Percentiles rank a stretch among this genome's conserved stretches.
phyloP scores from a whole-genome alignment of 2,888 invertebrate species.

The Leistus spinibarbis region DNA sequence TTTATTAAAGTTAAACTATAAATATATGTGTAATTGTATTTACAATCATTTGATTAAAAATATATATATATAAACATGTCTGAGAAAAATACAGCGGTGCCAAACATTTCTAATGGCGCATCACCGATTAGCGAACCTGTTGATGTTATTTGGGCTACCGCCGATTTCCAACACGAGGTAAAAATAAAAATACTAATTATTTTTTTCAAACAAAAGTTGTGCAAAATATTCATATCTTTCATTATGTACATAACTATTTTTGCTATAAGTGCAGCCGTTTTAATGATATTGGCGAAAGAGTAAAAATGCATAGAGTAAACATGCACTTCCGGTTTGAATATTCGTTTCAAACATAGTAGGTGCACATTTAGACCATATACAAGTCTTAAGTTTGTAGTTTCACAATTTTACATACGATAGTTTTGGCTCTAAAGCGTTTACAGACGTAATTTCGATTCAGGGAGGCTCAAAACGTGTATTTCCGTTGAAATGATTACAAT shows the following conservation, averaged over 20 bases:
- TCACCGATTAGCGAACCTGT: conserved; percentile 41
- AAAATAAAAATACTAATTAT: neutral
- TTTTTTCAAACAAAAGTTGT: neutral
- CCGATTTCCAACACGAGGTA: conserved; percentile 51
- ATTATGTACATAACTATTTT: neutral
- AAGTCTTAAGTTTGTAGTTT: too few relatives aligned
- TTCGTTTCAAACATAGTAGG: too few relatives aligned
- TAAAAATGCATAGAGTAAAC: too few relatives aligned
- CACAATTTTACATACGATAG: too few relatives aligned
- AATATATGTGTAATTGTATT: neutral
- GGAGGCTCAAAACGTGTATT: too few relatives aligned
- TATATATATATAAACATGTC: conserved; percentile 5
- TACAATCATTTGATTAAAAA: neutral
- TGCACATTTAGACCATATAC: too few relatives aligned
- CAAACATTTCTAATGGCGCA: conserved; percentile 9
- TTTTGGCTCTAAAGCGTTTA: too few relatives aligned
- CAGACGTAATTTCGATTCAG: too few relatives aligned
- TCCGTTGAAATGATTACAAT: too few relatives aligned
- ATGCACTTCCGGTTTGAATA: too few relatives aligned
- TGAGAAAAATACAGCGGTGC: conserved; percentile 17
- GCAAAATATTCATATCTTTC: neutral
- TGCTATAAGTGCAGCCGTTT: too few relatives aligned
- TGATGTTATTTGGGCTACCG: conserved; percentile 51
- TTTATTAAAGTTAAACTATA: neutral
- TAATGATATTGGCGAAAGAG: too few relatives aligned